Percentiles rank a stretch among this genome's conserved stretches.
Conservation (phyloP, 2,113 vertebrate genomes). For the Hippocampus barbouri region DNA sequence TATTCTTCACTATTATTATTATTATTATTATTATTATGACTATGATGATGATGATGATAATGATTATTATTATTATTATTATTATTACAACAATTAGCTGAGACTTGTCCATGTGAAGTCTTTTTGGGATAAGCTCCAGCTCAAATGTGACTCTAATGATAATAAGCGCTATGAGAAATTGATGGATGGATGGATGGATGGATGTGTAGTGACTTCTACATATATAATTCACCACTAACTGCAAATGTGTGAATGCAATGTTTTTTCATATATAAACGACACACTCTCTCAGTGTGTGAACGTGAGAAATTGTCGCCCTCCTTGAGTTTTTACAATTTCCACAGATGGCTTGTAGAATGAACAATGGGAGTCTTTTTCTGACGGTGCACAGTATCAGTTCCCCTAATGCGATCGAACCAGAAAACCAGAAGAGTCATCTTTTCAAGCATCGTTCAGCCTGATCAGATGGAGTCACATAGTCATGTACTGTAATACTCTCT, state of each 20-base stretch:
- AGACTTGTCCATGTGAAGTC: too few relatives aligned
- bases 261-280: too few relatives aligned
- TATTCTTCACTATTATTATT: too few relatives aligned
- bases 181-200: background rate
- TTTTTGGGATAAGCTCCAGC: background rate
- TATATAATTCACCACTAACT: too few relatives aligned
- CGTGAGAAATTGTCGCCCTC: too few relatives aligned
- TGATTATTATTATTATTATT: too few relatives aligned
- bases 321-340: too few relatives aligned
- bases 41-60: too few relatives aligned
- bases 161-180: background rate
- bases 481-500: background rate
- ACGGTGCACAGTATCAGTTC: background rate
- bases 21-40: too few relatives aligned
- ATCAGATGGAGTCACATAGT: background rate
- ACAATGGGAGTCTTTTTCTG: background rate
- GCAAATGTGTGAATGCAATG: too few relatives aligned
- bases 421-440: constrained; percentile 8
- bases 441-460: constrained; percentile 21
- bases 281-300: too few relatives aligned
- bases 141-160: background rate
- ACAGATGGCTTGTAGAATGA: background rate
- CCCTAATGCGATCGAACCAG: background rate
- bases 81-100: too few relatives aligned
- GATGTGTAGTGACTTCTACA: background rate